Evolutionary conservation across 2,888 invertebrate genomes (phyloP), one percentile per base, ranked within the genome.

Genomic region (Trisateles emortualis): DNA sequence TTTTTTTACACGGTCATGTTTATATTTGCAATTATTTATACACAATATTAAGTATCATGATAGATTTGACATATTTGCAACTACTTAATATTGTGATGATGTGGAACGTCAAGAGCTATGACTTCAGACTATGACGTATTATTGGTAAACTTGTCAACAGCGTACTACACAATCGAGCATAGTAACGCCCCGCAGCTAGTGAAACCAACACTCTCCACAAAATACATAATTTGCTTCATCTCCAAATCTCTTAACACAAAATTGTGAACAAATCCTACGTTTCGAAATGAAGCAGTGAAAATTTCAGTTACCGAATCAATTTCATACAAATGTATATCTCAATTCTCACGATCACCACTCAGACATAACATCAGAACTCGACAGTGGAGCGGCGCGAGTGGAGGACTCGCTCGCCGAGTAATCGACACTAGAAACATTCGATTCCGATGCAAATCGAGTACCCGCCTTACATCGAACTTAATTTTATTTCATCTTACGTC

Each of bases 361-460:
- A 39, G 59, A 46, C 40, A 44, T 44, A 33, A 55, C 40, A 49
- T 42, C 38, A 41, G 38, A 22, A 26, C 33, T 36, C 29, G 36
- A 43, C 38, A 43, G 53, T 30, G 22, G 44, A 40, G 32, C 13
- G 35, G 16, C n/a, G 32, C 32, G 38, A 16, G 35, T 29, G 43
- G 41, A 53, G 58, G 60, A 50, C 51, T 47, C 53, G 56, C 56
- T 67, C 56, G 50, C 24, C 56, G 38, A 53, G 56, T 64, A 68
- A 64, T 65, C 64, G 66, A 59, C 61, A 53, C 64, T 67, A 55
- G 64, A 63, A 64, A 74, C 72, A 75, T 69, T 78, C 69, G 63
- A 78, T 73, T 77, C 69, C 59, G 59, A 76, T 73, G 74, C 76
- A 77, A 73, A 77, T 78, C 64, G 66, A 70, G 66, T 59, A 51